Evolutionary conservation across 2,113 vertebrate genomes (phyloP).

Genomic region (cat (Felis catus)): F.catus_Fca126_mat1.0 CM031412.1:227043501-227044000

Average conservation of each 20-base stretch:
- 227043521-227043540: not conserved
- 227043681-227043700: not conserved
- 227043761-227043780: not conserved
- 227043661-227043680: not conserved
- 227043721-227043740: not conserved
- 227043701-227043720: not conserved
- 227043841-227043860: not conserved
- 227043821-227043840: not conserved
- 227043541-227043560: not conserved
- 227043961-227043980: not conserved
- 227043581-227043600: not conserved
- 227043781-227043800: not conserved
- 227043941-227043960: not conserved
- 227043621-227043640: not conserved
- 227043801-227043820: not conserved
- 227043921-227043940: not conserved
- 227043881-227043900: not conserved
- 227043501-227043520: not conserved
- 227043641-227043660: not conserved
- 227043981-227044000: not conserved
- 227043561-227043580: not conserved
- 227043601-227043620: not conserved
- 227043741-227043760: not conserved
- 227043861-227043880: not conserved
- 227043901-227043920: not conserved